Conservation (phyloP, 2,113 vertebrate species). For the Antigone vipio region DNA sequence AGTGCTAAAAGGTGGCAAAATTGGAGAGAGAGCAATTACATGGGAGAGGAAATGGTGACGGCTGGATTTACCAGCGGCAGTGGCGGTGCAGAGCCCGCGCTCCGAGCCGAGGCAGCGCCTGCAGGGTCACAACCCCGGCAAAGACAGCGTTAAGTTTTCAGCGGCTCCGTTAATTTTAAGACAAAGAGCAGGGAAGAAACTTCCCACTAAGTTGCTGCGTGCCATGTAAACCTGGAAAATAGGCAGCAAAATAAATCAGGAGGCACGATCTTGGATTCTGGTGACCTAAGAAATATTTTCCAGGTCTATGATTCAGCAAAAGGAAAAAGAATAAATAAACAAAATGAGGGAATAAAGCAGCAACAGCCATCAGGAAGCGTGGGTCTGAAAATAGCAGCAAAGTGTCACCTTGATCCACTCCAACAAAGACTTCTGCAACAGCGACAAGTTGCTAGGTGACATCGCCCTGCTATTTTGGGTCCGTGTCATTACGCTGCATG, state of each 20-base stretch:
- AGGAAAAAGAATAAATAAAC: not conserved
- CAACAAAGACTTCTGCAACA: not conserved
- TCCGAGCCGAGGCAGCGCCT: fast-evolving
- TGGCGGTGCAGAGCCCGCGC: fast-evolving
- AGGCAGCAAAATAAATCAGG: not conserved
- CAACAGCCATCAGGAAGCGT: not conserved
- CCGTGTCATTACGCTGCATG: fast-evolving
- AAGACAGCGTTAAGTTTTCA: not conserved
- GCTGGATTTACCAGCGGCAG: not conserved
- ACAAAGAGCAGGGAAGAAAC: not conserved
- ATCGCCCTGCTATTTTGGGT: not conserved
- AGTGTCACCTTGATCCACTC: slow-evolving; percentile 42
- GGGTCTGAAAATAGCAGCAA: slow-evolving; percentile 42
- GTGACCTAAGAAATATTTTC: not conserved
- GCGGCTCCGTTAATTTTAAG: not conserved
- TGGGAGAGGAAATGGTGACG: not conserved
- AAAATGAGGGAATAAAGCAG: not conserved
- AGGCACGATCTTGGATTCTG: not conserved
- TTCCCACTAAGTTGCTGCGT: not conserved
- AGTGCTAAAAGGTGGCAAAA: not conserved
- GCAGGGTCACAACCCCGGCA: fast-evolving
- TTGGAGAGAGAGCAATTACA: not conserved
- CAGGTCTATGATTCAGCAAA: slow-evolving; percentile 19
- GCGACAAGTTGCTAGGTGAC: not conserved
- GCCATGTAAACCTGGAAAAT: not conserved